A percentile compares a stretch with the other conserved stretches of the same genome.
These are phyloP conservation scores for Cephalophus harveyi DNA, from an alignment of 2,113 vertebrate genomes.

Conservation along the genomic window DNA sequence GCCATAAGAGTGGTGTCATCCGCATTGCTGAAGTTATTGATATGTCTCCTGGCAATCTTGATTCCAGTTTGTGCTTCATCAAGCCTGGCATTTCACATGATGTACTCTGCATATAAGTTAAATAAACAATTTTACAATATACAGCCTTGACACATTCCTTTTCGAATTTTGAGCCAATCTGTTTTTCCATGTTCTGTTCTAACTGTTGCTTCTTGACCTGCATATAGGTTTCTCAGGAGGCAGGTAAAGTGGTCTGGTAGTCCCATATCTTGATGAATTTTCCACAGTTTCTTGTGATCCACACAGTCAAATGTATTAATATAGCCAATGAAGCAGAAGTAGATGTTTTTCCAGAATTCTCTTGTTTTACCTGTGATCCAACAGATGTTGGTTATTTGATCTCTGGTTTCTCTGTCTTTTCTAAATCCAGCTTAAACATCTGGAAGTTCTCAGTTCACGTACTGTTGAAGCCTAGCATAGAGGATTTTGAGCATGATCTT, in stretches of 20 bases:
- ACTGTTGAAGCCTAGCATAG: neutral
- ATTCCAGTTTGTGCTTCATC: no score
- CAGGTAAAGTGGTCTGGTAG: neutral
- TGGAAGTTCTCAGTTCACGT: neutral
- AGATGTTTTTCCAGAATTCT: neutral
- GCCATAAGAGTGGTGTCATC: no score
- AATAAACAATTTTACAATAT: neutral
- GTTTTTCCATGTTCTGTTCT: neutral
- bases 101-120: neutral
- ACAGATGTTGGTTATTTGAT: neutral
- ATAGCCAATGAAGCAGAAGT: neutral
- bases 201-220: neutral
- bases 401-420: neutral
- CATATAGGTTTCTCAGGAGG: neutral
- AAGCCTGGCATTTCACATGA: no score
- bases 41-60: no score
- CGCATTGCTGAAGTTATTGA: no score
- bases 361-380: neutral
- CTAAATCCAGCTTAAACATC: neutral
- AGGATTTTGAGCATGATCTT: neutral
- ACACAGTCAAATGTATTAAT: neutral
- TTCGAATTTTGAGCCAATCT: neutral
- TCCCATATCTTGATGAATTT: neutral
- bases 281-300: neutral
- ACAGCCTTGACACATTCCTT: neutral